Evolutionary conservation across 2,797 vertebrate species (phyloP).

Genomic region (Amazonetta brasiliensis): DNA sequence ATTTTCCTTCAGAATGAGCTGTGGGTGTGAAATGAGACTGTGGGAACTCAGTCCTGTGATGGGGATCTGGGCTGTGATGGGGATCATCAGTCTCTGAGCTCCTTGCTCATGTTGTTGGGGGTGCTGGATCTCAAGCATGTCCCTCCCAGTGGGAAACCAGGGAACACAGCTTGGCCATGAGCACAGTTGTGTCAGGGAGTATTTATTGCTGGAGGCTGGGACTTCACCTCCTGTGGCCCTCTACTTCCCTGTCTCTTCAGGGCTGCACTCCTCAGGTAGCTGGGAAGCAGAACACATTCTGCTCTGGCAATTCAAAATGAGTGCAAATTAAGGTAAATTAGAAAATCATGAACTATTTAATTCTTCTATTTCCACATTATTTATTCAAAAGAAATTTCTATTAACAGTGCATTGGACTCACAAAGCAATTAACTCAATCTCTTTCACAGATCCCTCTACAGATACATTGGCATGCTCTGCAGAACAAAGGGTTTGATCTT

Average conservation of each 20-base stretch:
- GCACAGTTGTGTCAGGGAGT: rapidly evolving
- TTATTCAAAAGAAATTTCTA: conserved; percentile 50
- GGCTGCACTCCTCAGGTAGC: not conserved
- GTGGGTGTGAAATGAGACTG: not conserved
- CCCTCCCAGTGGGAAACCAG: rapidly evolving
- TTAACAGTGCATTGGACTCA: conserved; percentile 28
- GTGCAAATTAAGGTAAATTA: conserved; percentile 44
- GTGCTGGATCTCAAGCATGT: rapidly evolving
- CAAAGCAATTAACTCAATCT: conserved; percentile 34
- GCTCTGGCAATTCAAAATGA: not conserved
- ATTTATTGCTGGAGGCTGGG: rapidly evolving
- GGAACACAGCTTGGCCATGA: rapidly evolving
- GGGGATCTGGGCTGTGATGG: not conserved
- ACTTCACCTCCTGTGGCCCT: not conserved
- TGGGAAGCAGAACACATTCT: not conserved
- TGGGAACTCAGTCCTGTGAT: rapidly evolving
- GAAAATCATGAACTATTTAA: conserved; percentile 27
- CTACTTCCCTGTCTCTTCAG: rapidly evolving
- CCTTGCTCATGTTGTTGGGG: not conserved
- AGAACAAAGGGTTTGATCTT: conserved; percentile 14
- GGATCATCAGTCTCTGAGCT: not conserved
- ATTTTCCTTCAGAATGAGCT: not conserved
- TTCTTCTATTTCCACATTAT: conserved; percentile 44
- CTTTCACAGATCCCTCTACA: not conserved
- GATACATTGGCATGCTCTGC: not conserved